Percentiles rank a stretch among this genome's conserved stretches.
phyloP scores from a whole-genome alignment of 2,888 invertebrate species.

The Cordilura impudica region DNA sequence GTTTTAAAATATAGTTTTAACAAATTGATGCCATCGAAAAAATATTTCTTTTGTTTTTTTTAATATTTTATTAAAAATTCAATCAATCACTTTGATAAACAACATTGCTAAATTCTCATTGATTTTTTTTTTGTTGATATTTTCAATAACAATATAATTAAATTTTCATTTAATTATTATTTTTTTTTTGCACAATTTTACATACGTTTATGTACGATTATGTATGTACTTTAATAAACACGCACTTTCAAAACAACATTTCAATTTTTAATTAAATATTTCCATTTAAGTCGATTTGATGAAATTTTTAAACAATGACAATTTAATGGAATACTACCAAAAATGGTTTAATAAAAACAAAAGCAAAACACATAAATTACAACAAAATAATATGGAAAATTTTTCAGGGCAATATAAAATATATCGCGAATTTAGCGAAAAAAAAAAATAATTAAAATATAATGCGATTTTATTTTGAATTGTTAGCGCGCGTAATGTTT shows the following conservation, averaged over 20 bases:
- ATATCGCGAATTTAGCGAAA: too few relatives aligned
- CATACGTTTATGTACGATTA: neutral
- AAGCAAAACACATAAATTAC: conserved; percentile 4
- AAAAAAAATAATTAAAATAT: too few relatives aligned
- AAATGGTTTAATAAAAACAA: conserved; percentile 34
- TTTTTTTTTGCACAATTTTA: neutral
- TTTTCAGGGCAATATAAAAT: conserved; percentile 8
- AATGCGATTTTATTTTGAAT: too few relatives aligned
- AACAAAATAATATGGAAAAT: neutral
- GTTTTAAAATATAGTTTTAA: too few relatives aligned
- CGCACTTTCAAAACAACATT: conserved; percentile 10
- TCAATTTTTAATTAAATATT: conserved; percentile 32
- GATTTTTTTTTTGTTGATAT: neutral
- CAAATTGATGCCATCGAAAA: neutral
- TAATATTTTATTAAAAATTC: neutral
- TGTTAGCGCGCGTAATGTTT: neutral
- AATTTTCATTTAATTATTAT: neutral
- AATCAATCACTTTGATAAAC: neutral
- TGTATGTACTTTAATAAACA: neutral
- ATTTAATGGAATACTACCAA: conserved; percentile 38
- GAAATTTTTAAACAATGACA: neutral
- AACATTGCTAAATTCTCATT: neutral
- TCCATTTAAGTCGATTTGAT: conserved; percentile 29
- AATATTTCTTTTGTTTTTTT: neutral
- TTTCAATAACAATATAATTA: neutral